phyloP scores from a whole-genome alignment of 2,797 vertebrate genomes.

The Anabas testudineus region DNA sequence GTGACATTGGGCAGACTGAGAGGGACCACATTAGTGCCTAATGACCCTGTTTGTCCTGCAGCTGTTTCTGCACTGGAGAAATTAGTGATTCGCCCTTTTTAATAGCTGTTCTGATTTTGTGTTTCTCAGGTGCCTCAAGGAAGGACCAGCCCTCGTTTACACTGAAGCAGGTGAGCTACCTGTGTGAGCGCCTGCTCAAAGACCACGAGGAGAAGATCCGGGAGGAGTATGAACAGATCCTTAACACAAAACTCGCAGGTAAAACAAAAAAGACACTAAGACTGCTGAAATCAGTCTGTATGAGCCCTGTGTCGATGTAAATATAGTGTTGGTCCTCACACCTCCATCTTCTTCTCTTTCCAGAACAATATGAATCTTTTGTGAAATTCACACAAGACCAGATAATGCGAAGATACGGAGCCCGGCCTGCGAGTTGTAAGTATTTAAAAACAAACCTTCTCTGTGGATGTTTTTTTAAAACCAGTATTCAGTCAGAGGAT shows the following conservation, averaged over 20 bases:
- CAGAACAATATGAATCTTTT: constrained; percentile 97
- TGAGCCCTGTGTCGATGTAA: no score
- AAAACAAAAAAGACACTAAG: constrained; percentile 47
- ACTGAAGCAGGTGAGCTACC: constrained; percentile 91
- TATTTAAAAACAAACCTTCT: constrained; percentile 26
- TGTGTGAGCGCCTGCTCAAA: constrained; percentile 93
- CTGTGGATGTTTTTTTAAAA: background rate
- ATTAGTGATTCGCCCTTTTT: constrained; percentile 15
- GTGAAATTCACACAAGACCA: constrained; percentile 98
- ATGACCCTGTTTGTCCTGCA: constrained; percentile 32
- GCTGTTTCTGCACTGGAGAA: constrained; percentile 25
- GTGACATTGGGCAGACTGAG: constrained; percentile 26
- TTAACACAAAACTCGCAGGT: constrained; percentile 95
- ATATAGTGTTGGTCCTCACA: background rate
- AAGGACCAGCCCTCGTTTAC: constrained; percentile 94
- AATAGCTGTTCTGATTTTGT: constrained; percentile 22
- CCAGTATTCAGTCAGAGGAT: background rate
- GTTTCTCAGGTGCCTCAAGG: constrained; percentile 84
- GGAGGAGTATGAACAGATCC: constrained; percentile 94
- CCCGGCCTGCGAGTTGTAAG: constrained; percentile 93
- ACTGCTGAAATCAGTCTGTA: no score
- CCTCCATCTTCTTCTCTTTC: constrained; percentile 26
- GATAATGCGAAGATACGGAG: constrained; percentile 95
- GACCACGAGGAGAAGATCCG: constrained; percentile 95
- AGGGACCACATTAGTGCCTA: constrained; percentile 41